Evolutionary conservation across 2,888 invertebrate genomes (phyloP), one percentile per base, ranked within the genome.

Genomic region (Polyommatus iphigenia): DNA sequence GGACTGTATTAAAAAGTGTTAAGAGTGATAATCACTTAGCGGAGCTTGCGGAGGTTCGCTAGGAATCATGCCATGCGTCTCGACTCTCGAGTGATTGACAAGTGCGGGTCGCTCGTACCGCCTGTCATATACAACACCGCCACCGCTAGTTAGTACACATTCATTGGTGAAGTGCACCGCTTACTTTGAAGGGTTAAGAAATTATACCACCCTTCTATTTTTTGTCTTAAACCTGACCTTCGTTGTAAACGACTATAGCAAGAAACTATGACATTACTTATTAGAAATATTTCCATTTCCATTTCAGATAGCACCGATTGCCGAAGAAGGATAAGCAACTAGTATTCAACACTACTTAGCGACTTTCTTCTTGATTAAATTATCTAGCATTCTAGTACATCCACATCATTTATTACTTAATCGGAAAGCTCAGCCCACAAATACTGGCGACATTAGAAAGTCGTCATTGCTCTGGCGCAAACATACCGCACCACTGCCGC

Each of bases 81-180:
- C 85, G 82, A 54, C 18, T 5, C 54, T 54, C 54, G 18, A 81
- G 81, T 92, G 93, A 93, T 92, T 92, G 94, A 94, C 94, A 93
- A 93, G 93, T 92, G 89, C 91, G 89, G 88, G 85, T 86, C 91
- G 91, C 92, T 91, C 85, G 87, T 89, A 91, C 91, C 91, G 85
- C 84, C 84, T 87, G 87, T 91, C 90, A 93, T 93, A 92, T 92
- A 92, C 92, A 92, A 93, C 88, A 86, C 88, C 88, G 90, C 91
- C 90, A 90, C 89, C 82, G 87, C 91, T 93, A 90, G 93, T 93
- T 93, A 93, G 91, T 87, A 87, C 88, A 90, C 89, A 92, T 93
- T 93, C 92, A 93, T 87, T 83, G 84, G 80, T 76, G 78, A 80
- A 80, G 81, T 83, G 81, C 83, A 84, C 83, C 80, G 79, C 79